These are phyloP conservation scores for Heterodera schachtii DNA, from an alignment of 1,140 invertebrate genomes.

Conservation along the genomic window DNA sequence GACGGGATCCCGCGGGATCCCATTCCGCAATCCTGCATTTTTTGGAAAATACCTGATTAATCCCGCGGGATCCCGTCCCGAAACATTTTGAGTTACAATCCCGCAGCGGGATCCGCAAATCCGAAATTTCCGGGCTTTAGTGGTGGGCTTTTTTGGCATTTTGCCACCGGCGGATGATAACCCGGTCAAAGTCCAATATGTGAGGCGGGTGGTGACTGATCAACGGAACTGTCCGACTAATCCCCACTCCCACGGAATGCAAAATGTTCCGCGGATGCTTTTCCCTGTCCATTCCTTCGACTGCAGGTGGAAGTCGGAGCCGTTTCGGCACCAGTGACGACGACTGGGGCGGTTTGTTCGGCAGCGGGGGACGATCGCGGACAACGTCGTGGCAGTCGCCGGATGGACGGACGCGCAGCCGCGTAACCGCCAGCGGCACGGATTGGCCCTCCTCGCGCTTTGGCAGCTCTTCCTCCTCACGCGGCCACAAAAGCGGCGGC, in stretches of 20 bases:
- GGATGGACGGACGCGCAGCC: background rate
- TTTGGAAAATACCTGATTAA: no score
- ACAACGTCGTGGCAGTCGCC: no score
- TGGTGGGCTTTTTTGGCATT: no score
- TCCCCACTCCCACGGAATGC: no score
- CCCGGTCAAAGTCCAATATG: background rate
- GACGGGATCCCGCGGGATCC: no score
- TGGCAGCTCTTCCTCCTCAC: background rate
- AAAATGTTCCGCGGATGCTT: background rate
- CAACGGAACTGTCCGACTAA: no score
- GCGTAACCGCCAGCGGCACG: background rate
- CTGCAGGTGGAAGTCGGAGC: background rate
- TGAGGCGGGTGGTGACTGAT: no score
- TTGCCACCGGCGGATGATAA: no score
- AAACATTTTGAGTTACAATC: no score
- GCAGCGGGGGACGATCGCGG: background rate
- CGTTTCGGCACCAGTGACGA: background rate
- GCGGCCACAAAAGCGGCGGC: background rate
- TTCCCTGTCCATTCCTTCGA: background rate
- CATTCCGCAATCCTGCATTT: no score
- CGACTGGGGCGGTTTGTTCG: background rate
- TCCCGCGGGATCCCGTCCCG: no score
- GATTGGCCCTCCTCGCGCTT: conserved; percentile 21
- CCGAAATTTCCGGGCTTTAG: conserved; percentile 37
- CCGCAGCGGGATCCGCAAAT: no score